Evolutionary conservation across 2,888 invertebrate species (phyloP).

Genomic region (Eupithecia centaureata): DNA sequence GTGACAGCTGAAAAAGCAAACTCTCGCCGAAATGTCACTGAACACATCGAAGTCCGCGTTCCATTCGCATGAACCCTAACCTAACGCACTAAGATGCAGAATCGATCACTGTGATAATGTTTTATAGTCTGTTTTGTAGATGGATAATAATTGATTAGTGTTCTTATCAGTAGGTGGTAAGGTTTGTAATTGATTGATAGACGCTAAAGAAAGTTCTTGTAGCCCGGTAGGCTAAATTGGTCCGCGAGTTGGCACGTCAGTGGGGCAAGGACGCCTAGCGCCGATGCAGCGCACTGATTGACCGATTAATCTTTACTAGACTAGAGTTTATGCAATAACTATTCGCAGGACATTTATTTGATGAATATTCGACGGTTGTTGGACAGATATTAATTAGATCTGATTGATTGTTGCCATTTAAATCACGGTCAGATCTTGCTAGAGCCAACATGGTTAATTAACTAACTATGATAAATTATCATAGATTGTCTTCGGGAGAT

Average conservation of each 20-base stretch:
- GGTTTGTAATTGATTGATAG: conserved; percentile 63
- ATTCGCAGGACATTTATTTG: conserved; percentile 21
- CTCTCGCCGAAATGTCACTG: conserved; percentile 74
- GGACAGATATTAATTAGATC: conserved; percentile 16
- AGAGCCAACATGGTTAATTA: conserved; percentile 8
- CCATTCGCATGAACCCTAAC: conserved; percentile 48
- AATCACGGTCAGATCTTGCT: conserved; percentile 8
- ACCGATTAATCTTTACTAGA: conserved; percentile 75
- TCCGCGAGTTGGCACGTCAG: conserved; percentile 73
- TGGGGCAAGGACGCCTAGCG: conserved; percentile 80
- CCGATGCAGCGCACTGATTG: conserved; percentile 78
- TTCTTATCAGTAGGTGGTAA: conserved; percentile 55
- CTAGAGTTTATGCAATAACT: conserved; percentile 45
- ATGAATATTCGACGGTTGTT: conserved; percentile 23
- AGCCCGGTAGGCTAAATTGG: conserved; percentile 76
- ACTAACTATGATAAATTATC: not conserved
- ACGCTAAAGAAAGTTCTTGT: conserved; percentile 65
- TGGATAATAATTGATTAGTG: conserved; percentile 46
- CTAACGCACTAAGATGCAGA: conserved; percentile 56
- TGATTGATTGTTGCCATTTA: conserved; percentile 9
- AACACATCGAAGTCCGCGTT: conserved; percentile 67
- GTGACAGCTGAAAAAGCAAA: conserved; percentile 50
- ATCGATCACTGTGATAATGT: conserved; percentile 52
- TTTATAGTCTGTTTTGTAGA: conserved; percentile 50
- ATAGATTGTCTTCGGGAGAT: not conserved